phyloP scores from a whole-genome alignment of 1,140 invertebrate species.

The Drosophila tropicalis region DNA sequence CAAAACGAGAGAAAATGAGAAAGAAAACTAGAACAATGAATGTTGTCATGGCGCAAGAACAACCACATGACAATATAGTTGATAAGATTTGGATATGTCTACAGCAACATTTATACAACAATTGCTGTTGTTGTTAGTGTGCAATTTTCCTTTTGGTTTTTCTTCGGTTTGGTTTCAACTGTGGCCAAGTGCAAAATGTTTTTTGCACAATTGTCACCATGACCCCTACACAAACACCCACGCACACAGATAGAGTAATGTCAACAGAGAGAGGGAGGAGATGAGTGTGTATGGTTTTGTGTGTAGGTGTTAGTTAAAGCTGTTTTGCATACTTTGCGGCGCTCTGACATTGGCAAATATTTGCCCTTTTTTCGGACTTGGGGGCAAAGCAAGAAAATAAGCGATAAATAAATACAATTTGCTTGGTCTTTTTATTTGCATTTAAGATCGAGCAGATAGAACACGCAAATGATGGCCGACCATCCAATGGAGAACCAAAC shows the following conservation, averaged over 20 bases:
- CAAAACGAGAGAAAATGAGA: conserved; percentile 30
- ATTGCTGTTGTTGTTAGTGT: conserved; percentile 51
- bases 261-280: conserved; percentile 31
- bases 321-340: conserved; percentile 79
- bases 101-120: conserved; percentile 48
- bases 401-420: conserved; percentile 82
- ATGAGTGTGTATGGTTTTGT: conserved; percentile 11
- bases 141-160: conserved; percentile 68
- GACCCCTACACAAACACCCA: conserved; percentile 64
- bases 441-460: conserved; percentile 73
- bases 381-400: conserved; percentile 69
- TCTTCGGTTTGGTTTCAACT: conserved; percentile 61
- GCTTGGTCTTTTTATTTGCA: conserved; percentile 71
- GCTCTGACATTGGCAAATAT: conserved; percentile 72
- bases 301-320: conserved; percentile 72
- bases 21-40: conserved; percentile 14
- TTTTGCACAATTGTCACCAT: conserved; percentile 77
- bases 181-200: conserved; percentile 62
- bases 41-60: conserved; percentile 19
- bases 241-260: conserved; percentile 28
- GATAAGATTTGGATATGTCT: conserved; percentile 78
- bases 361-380: conserved; percentile 62
- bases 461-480: conserved; percentile 61
- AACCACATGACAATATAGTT: conserved; percentile 54
- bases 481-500: conserved; percentile 19